Evolutionary conservation across 2,113 vertebrate species (phyloP), one percentile per base, ranked within the genome.

Genomic region (Chloebia gouldiae): DNA sequence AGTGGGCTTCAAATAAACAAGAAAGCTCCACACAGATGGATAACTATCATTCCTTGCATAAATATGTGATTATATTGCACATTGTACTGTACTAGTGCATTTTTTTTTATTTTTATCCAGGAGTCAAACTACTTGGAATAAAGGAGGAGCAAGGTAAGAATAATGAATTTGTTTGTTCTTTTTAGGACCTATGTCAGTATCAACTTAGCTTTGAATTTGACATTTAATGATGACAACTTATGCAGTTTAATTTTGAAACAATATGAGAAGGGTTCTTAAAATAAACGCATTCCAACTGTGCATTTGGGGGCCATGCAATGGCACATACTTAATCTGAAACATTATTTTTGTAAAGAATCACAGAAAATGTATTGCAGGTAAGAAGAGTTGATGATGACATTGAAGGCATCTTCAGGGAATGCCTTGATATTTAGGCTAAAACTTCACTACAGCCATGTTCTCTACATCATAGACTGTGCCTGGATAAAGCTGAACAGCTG

Each of bases 271-370:
- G 5, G 3, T 39, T 69, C 42, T 45, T 85, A 76, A 72, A 82
- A 68, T 39, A 79, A 89, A 54, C 35, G 10, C 27, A 85, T 94
- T 65, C 42, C 20, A 54, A 0, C 20, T 76, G 44, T 76, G 6
- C 64, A 8, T 53, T 21, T 80, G 25, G 37, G 37, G n/a, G 15
- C 59, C 18, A 21, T 28, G 11, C 18, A 81, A 33, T 63, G 20
- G 24, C n/a, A 28, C 16, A 28, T 31, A 15, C 22, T 24, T 84
- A 31, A 75, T 78, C 47, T 81, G 68, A 77, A 92, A 61, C 15
- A 31, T 0, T 0, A n/a, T 64, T 37, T 30, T 1, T 51, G 0
- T 91, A 50, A 81, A 71, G 61, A 68, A 12, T 23, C 23, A 21
- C 13, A 44, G 33, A 64, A 49, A 0, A 0, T 22, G 5, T 70